Base-by-base conservation (phyloP, 2,888 invertebrate species). In the Artemia sinica region DNA sequence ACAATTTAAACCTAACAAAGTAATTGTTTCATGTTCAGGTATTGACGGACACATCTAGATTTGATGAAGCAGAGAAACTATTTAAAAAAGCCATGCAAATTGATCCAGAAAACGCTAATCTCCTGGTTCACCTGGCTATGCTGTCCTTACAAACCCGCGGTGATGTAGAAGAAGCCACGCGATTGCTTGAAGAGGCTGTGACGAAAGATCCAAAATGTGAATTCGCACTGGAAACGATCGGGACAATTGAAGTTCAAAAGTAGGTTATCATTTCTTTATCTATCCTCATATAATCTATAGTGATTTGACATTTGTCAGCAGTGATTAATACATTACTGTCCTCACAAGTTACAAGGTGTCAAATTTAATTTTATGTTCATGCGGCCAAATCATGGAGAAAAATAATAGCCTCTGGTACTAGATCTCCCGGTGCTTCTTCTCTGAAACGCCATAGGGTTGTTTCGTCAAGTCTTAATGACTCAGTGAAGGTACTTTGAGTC, bases 231-330 rank as follows among this genome's bases (percentile, higher is more conserved):
- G 96, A 96, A 81, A 93, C 94, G 66, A 81, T 95, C 71, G 95
- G 91, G 73, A 91, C 93, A 49, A 87, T 96, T 72, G 92, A 94
- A 83, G 91, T 95, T 72, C 95, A 95, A 80, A 82, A 87, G 90
- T 85, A 81, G 80, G 79, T 74, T 74, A 11, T 18, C 65, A 13
- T 14, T 10, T 18, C 4, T 41, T 41, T 41, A 41, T 41, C 41
- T 41, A 1, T 41, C 41, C 41, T 41, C 41, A 41, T 41, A 5
- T 41, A 41, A 41, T 41, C 41, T 41, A 41, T 41, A 41, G 41
- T 41, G 41, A 41, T 41, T 41, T 41, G 41, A 41, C 41, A 41
- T 41, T 41, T 41, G 41, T 41, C 41, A 41, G 41, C 41, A 41
- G 6, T 41, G 5, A 41, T 41, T 41, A 41, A 41, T 41, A 41